These are phyloP conservation scores for Scrobipalpa costella DNA, from an alignment of 2,888 invertebrate genomes.

Conservation along the genomic window DNA sequence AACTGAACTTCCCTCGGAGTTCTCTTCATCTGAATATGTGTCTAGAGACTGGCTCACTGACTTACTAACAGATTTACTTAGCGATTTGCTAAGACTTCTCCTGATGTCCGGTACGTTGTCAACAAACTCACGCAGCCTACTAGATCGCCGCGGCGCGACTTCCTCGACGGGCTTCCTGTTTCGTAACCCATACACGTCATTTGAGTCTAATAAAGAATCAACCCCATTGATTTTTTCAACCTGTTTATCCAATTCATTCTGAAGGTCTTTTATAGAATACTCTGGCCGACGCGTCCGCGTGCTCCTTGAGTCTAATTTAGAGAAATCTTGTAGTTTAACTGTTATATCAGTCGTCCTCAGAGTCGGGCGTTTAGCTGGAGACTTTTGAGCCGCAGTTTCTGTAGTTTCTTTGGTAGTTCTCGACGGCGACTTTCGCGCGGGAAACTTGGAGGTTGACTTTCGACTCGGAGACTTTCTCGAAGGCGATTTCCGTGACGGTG, in stretches of 20 bases:
- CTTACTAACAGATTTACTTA: slow-evolving; percentile 64
- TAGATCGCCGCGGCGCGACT: slow-evolving; percentile 58
- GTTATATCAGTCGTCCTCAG: slow-evolving; percentile 50
- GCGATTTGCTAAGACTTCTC: slow-evolving; percentile 63
- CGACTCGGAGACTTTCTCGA: slow-evolving; percentile 75
- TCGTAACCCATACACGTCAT: slow-evolving; percentile 55
- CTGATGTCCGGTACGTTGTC: slow-evolving; percentile 60
- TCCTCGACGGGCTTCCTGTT: slow-evolving; percentile 61
- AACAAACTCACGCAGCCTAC: slow-evolving; percentile 57
- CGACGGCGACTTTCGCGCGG: slow-evolving; percentile 71
- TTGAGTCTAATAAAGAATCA: slow-evolving; percentile 43
- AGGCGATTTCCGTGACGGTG: slow-evolving; percentile 76
- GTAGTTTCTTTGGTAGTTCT: slow-evolving; percentile 55
- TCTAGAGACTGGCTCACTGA: slow-evolving; percentile 67
- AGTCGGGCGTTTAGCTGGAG: slow-evolving; percentile 61
- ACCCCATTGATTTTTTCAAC: slow-evolving; percentile 59
- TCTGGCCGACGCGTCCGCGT: slow-evolving; percentile 62
- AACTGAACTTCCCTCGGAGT: slow-evolving; percentile 55
- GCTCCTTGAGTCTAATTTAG: slow-evolving; percentile 54
- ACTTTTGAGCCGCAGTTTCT: slow-evolving; percentile 48
- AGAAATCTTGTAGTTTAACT: slow-evolving; percentile 51
- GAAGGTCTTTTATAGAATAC: slow-evolving; percentile 62
- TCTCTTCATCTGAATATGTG: slow-evolving; percentile 67
- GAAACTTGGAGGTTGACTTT: slow-evolving; percentile 64
- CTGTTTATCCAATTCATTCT: slow-evolving; percentile 41